These are phyloP conservation scores for Muricea muricata DNA, from an alignment of 92 coral and sea anemone species.

Conservation along the genomic window DNA sequence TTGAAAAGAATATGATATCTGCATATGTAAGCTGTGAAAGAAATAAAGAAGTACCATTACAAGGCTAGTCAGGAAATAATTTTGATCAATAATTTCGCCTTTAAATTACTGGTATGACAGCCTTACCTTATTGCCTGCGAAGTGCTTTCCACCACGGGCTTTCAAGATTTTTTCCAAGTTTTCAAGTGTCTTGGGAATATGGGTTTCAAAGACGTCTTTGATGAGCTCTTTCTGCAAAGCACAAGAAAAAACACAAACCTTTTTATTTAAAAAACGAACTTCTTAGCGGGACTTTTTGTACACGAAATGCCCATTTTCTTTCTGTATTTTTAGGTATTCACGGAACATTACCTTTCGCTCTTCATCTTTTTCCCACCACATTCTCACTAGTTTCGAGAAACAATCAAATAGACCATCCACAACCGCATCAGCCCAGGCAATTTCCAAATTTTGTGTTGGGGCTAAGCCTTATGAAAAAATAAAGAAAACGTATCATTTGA, in stretches of 20 bases:
- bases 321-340: too few relatives aligned
- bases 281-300: too few relatives aligned
- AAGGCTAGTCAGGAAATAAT: too few relatives aligned
- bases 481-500: not conserved
- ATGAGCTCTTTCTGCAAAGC: not conserved
- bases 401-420: slow-evolving; percentile 10
- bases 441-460: slow-evolving; percentile 20
- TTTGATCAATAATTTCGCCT: not conserved
- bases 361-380: slow-evolving; percentile 6
- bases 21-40: slow-evolving; percentile 23
- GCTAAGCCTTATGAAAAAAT: not conserved
- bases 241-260: not conserved
- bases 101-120: too few relatives aligned
- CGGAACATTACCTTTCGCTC: slow-evolving; percentile 12
- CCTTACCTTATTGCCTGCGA: slow-evolving; percentile 30
- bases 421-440: slow-evolving; percentile 21
- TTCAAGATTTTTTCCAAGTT: slow-evolving; percentile 8
- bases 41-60: not conserved
- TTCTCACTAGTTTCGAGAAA: not conserved
- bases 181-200: not conserved
- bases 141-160: slow-evolving; percentile 12
- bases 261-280: too few relatives aligned
- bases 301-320: too few relatives aligned
- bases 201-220: slow-evolving; percentile 1
- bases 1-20: slow-evolving; percentile 9